Evolutionary conservation across 2,797 vertebrate species (phyloP), one percentile per base, ranked within the genome.

Genomic region (Centropyge bicolor): DNA sequence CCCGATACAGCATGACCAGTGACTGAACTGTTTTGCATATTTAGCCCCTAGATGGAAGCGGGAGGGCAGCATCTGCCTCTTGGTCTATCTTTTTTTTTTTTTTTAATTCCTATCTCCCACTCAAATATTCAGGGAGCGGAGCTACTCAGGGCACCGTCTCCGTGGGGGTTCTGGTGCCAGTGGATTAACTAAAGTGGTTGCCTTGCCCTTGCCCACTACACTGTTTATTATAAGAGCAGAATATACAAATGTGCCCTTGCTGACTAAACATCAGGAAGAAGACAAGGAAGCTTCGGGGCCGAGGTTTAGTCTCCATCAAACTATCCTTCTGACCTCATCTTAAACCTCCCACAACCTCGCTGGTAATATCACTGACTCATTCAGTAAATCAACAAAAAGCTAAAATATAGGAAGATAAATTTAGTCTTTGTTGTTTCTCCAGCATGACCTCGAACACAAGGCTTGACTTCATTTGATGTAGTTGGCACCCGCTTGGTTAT

Each of bases 191-290:
- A 7, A 20, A 69, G 51, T 12, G 20, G 41, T 36, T 48, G 36
- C 54, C 8, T 43, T 64, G 22, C 19, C 57, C 16, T 24, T 19
- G 8, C 64, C 45, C 59, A 36, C 55, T 31, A 48, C 35, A 60
- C 35, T 12, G 41, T 80, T 90, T 89, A 76, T 84, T 65, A 74
- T 46, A 88, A 17, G n/a, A 63, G 48, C 69, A 76, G 57, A 75
- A 80, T 74, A 56, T 36, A 69, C 57, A 81, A 68, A 83, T 1
- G 5, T 55, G 10, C 35, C 35, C 60, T 66, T 67, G 54, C 54
- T 68, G 66, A 45, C 59, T 48, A 43, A 78, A 72, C 74, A 83
- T 61, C 71, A 76, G 68, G 45, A 70, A 67, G 65, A 59, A 63
- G 60, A 80, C 62, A 69, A 80, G 78, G 38, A 63, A 24, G 35